These are phyloP conservation scores for Lophius americanus DNA, from an alignment of 2,797 vertebrate genomes.

Conservation along the genomic window DNA sequence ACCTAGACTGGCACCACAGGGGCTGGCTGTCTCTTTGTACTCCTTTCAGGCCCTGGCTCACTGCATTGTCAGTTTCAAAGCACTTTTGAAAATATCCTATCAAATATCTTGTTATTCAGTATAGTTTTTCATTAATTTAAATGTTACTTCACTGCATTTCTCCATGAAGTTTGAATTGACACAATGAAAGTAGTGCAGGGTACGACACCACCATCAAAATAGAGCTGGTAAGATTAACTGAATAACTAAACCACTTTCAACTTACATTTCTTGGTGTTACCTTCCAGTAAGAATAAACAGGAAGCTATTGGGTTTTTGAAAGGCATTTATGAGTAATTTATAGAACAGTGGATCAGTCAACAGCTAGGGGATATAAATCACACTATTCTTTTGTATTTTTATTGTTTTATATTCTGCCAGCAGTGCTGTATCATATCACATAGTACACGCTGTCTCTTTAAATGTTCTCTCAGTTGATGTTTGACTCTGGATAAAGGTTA, in stretches of 20 bases:
- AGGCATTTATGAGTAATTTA: background rate
- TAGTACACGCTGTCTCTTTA: slow-evolving; percentile 57
- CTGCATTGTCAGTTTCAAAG: slow-evolving; percentile 18
- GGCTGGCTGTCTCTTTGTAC: slow-evolving; percentile 65
- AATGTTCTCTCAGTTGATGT: slow-evolving; percentile 56
- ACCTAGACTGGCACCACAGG: slow-evolving; percentile 64
- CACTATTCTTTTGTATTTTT: background rate
- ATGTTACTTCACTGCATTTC: background rate
- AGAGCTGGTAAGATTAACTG: slow-evolving; percentile 1
- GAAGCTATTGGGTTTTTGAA: background rate
- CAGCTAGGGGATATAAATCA: background rate
- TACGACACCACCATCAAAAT: slow-evolving; percentile 9
- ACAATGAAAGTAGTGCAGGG: background rate
- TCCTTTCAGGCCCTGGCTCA: slow-evolving; percentile 52
- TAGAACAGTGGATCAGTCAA: too few relatives aligned
- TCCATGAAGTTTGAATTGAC: slow-evolving; percentile 7
- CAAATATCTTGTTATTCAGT: slow-evolving; percentile 7
- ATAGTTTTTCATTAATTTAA: slow-evolving; percentile 9
- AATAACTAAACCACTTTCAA: slow-evolving; percentile 26
- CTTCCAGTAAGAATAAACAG: background rate
- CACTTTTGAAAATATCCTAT: slow-evolving; percentile 18
- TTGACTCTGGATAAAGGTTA: slow-evolving; percentile 69
- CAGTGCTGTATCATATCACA: slow-evolving; percentile 13
- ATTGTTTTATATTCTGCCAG: slow-evolving; percentile 14
- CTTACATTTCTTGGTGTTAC: background rate